Conservation (phyloP, 1,140 invertebrate genomes). For the Drosophila asahinai region DNA sequence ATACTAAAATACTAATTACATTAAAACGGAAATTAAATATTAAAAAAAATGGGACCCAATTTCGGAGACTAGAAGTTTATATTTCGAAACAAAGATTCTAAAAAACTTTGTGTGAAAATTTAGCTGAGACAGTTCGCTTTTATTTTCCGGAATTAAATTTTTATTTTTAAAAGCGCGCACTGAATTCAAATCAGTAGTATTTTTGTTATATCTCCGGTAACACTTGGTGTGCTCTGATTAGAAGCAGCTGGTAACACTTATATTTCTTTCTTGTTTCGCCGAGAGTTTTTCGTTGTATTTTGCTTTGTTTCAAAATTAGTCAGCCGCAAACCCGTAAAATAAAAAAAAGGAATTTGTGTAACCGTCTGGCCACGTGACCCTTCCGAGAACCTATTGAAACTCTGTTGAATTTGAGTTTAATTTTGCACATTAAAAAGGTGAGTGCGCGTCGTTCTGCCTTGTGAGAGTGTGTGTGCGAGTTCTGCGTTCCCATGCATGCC, state of each 20-base stretch:
- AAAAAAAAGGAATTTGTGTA: neutral
- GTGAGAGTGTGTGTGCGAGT: slow-evolving; percentile 16
- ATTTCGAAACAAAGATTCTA: too few species aligned
- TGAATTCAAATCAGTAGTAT: neutral
- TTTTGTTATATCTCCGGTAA: neutral
- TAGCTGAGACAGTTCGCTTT: too few species aligned
- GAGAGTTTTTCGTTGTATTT: slow-evolving; percentile 49
- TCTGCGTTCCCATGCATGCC: slow-evolving; percentile 32
- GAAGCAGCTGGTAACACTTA: slow-evolving; percentile 3
- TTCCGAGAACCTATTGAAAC: neutral
- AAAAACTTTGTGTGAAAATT: too few species aligned
- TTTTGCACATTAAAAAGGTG: slow-evolving; percentile 49
- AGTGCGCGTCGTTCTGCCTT: slow-evolving; percentile 36
- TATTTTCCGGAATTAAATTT: too few species aligned
- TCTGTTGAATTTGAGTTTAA: slow-evolving; percentile 1
- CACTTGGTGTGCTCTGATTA: neutral
- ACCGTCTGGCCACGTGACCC: neutral
- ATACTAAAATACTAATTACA: neutral
- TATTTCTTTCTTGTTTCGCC: slow-evolving; percentile 20
- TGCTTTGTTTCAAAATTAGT: slow-evolving; percentile 44
- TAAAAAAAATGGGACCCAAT: neutral
- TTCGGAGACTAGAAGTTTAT: too few species aligned
- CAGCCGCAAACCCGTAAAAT: slow-evolving; percentile 13
- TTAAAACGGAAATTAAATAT: neutral
- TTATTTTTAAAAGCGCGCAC: neutral